Evolutionary conservation across 2,113 vertebrate genomes (phyloP), one percentile per base, ranked within the genome.

Genomic region (Channa argus): DNA sequence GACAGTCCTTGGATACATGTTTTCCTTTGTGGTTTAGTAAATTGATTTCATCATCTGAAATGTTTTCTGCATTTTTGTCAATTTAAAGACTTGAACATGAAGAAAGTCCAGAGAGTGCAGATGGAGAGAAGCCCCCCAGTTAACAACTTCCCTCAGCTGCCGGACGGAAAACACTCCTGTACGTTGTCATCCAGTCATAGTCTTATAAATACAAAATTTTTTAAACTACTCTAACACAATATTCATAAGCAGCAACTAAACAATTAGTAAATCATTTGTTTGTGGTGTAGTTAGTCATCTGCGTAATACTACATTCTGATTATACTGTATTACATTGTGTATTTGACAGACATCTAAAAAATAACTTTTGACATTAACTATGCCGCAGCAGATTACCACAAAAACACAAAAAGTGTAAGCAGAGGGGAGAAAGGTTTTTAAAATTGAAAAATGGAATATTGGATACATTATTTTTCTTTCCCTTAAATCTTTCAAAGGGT

Each of bases 31-130:
- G 37, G 6, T 43, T 71, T 41, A 38, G 3, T 13, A 8, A 8
- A 24, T 3, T 78, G 24, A 55, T 15, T 70, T 58, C n/a, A 24
- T 24, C 24, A 24, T 24, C 24, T 24, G 24, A 24, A 24, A 24
- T 24, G 24, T 24, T 24, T 24, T 24, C 24, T 24, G 24, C 24
- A 24, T 5, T 0, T 60, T 14, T 74, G 24, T 71, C 2, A 56
- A 45, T 77, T 71, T 62, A 1, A 36, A 94, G 92, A 92, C 43
- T 54, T 89, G 60, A 82, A 83, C 71, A 76, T 89, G 77, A 93
- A 92, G 77, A 92, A 87, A 71, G 90, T 89, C 59, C 75, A 63
- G 38, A 88, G 83, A 69, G 71, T 44, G 1, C 83, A 86, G 43
- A 43, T 70, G 77, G 81, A 78, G 15, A 36, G 62, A 54, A 77